Evolutionary conservation across 2,888 invertebrate genomes (phyloP), one percentile per base, ranked within the genome.

Genomic region (Clostera curtula): DNA sequence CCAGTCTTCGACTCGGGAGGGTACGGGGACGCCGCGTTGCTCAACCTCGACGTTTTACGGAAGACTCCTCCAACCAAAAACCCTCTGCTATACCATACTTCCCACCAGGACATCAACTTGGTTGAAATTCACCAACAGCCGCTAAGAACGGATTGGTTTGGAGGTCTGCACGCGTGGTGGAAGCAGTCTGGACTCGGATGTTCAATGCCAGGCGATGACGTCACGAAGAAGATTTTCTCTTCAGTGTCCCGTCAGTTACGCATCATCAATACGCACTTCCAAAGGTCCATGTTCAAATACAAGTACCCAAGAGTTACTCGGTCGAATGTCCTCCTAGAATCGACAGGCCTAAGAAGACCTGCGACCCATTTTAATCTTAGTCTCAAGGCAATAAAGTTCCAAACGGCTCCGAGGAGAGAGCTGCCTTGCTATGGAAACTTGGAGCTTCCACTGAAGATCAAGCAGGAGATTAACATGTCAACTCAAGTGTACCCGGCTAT

Each of bases 1-100:
- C 82, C 83, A 0, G 84, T 84, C 0, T 84, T 85, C 35, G 85
- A 85, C 34, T 84, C 85, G 0, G 85, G 85, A 66, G 84, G 85
- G 40, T 85, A 67, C 9, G 69, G 70, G 2, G 50, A 68, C 17
- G 48, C 68, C 0, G 33, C 67, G 6, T 41, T 72, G 18, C 38
- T 75, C 3, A 71, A 67, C 2, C 51, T 77, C 0, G 61, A 72
- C 9, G 37, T 71, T 2, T 23, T 58, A 12, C 67, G 68, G 20
- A 74, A 65, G 25, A 31, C 64, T 2, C 50, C 61, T 1, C 49
- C 62, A 12, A 36, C 51, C 1, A 55, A 44, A 12, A 82, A 83
- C 34, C 70, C 75, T 0, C 36, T 83, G 2, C 66, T 83, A 6
- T 75, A 57, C 42, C 38, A 54, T 12, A 33, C 34, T 9, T 28